Evolutionary conservation across 2,797 vertebrate species (phyloP).

Genomic region (Graptemys geographica): DNA sequence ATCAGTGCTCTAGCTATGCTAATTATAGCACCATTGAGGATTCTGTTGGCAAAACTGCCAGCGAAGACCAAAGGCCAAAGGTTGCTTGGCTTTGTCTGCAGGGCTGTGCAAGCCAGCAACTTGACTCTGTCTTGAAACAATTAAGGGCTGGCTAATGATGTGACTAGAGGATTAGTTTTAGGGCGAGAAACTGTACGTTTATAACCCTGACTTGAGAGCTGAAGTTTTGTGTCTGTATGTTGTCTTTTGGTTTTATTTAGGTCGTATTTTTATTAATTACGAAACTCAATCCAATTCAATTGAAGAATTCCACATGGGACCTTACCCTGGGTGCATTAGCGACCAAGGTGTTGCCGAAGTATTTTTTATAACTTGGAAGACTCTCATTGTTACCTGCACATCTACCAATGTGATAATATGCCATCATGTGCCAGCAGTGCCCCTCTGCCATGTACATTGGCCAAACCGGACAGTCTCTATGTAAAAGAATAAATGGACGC

Average conservation of each 20-base stretch:
- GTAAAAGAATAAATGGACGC: no score
- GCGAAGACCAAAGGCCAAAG: rapidly evolving
- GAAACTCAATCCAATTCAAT: neutral
- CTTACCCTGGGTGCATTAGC: constrained; percentile 41
- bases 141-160: neutral
- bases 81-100: neutral
- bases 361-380: constrained; percentile 29
- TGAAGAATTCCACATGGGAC: neutral
- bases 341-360: constrained; percentile 51
- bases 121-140: neutral
- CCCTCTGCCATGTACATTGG: no score
- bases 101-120: neutral
- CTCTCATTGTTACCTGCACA: neutral
- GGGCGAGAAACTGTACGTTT: neutral
- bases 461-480: no score
- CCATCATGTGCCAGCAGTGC: no score
- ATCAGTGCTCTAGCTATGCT: neutral
- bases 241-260: constrained; percentile 19
- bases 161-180: neutral
- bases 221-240: constrained; percentile 4
- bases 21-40: neutral
- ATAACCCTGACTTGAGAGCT: neutral
- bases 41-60: neutral
- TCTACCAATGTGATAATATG: no score
- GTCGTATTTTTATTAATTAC: constrained; percentile 16